phyloP scores from a whole-genome alignment of 1,140 invertebrate species.

The Lethrus apterus region DNA sequence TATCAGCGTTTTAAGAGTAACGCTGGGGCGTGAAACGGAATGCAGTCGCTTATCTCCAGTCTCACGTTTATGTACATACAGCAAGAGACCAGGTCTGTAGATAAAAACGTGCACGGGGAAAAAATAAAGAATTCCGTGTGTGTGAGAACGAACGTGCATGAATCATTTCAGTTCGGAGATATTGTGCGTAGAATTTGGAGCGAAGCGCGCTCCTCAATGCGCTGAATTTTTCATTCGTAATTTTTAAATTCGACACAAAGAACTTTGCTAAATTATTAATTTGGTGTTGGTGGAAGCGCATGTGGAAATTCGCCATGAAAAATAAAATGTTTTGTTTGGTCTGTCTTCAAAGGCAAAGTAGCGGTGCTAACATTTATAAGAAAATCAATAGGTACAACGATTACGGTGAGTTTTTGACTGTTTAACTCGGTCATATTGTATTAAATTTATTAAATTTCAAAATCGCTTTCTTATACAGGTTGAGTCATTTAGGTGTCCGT shows the following conservation, averaged over 20 bases:
- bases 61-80: too few species aligned
- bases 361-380: conserved; percentile 2
- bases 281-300: too few species aligned
- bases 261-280: too few species aligned
- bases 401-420: conserved; percentile 5
- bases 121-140: conserved; percentile 7
- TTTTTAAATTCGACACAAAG: conserved; percentile 2
- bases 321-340: conserved; percentile 9
- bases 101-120: not conserved
- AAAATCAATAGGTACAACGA: conserved; percentile 6
- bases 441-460: too few species aligned
- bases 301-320: conserved; percentile 7
- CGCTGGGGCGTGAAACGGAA: too few species aligned
- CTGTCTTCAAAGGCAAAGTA: conserved; percentile 5
- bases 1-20: too few species aligned
- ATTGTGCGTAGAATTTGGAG: conserved; percentile 11
- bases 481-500: too few species aligned
- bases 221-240: not conserved
- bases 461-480: too few species aligned
- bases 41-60: too few species aligned
- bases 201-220: not conserved
- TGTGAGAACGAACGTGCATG: not conserved
- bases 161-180: conserved; percentile 2
- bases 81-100: too few species aligned
- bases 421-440: not conserved